Evolutionary conservation across 2,797 vertebrate genomes (phyloP).

Genomic region (Buphagus erythrorhynchus): DNA sequence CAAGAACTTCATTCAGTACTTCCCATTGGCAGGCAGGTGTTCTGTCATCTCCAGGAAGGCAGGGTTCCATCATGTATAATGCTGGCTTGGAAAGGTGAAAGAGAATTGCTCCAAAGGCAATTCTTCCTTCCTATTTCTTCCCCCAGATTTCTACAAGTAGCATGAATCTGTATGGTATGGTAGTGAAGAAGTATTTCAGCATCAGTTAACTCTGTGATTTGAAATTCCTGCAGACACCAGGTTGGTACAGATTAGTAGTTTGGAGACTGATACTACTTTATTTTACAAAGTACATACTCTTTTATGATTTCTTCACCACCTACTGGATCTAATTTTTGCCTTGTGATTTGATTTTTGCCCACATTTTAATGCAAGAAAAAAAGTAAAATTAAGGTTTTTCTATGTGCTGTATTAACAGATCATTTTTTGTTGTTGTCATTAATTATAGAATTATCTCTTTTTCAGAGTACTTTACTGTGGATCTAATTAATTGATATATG

Average conservation of each 20-base stretch:
- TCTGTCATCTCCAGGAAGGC: not conserved
- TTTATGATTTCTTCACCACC: not conserved
- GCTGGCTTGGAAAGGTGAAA: not conserved
- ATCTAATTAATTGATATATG: not conserved
- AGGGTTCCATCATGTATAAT: fast-evolving
- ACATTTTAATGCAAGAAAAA: not conserved
- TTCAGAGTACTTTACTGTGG: not conserved
- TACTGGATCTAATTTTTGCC: not conserved
- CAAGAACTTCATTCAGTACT: not conserved
- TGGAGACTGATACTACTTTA: not conserved
- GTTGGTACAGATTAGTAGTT: not conserved
- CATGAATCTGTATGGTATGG: fast-evolving
- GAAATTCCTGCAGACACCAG: not conserved
- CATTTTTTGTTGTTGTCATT: not conserved
- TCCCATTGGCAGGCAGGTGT: not conserved
- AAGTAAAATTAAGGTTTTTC: not conserved
- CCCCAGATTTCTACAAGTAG: not conserved
- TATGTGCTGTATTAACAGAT: not conserved
- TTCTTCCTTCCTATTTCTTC: not conserved
- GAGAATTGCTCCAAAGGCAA: not conserved
- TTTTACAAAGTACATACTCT: not conserved
- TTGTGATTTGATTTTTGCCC: not conserved
- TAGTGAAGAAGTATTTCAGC: not conserved
- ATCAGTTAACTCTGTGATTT: not conserved
- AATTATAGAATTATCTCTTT: not conserved